Conservation (phyloP, 2,888 invertebrate genomes). For the Lepetodrilus schrolli region DNA sequence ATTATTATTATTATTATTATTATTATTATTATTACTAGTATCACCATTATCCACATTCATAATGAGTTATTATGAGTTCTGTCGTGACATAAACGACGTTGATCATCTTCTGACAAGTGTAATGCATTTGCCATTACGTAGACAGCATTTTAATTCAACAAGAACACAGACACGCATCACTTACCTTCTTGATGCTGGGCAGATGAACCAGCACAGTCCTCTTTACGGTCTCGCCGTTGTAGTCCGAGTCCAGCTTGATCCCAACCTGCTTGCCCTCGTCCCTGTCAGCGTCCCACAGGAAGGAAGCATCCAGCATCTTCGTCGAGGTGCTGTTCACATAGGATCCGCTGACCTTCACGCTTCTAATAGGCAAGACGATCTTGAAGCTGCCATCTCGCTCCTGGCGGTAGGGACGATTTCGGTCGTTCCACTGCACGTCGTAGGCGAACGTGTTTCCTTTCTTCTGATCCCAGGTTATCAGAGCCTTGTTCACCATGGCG, state of each 20-base stretch:
- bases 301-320: slow-evolving; percentile 37
- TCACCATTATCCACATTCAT: no score
- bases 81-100: no score
- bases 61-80: no score
- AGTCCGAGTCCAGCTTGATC: slow-evolving; percentile 44
- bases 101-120: no score
- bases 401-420: slow-evolving; percentile 42
- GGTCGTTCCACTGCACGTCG: slow-evolving; percentile 40
- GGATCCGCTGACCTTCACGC: slow-evolving; percentile 51
- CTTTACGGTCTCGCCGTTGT: slow-evolving; percentile 44
- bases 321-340: slow-evolving; percentile 41
- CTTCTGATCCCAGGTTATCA: slow-evolving; percentile 55
- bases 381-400: slow-evolving; percentile 49
- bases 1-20: no score
- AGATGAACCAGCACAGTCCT: slow-evolving; percentile 50
- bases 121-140: no score
- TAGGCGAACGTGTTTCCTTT: slow-evolving; percentile 50
- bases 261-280: slow-evolving; percentile 57
- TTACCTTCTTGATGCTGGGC: slow-evolving; percentile 48
- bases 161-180: no score
- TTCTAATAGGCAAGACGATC: slow-evolving; percentile 51
- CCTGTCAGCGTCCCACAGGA: slow-evolving; percentile 65
- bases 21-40: no score
- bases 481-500: slow-evolving; percentile 42
- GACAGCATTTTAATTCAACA: no score